Evolutionary conservation across 2,797 vertebrate species (phyloP).

Genomic region (Uromys caudimaculatus): DNA sequence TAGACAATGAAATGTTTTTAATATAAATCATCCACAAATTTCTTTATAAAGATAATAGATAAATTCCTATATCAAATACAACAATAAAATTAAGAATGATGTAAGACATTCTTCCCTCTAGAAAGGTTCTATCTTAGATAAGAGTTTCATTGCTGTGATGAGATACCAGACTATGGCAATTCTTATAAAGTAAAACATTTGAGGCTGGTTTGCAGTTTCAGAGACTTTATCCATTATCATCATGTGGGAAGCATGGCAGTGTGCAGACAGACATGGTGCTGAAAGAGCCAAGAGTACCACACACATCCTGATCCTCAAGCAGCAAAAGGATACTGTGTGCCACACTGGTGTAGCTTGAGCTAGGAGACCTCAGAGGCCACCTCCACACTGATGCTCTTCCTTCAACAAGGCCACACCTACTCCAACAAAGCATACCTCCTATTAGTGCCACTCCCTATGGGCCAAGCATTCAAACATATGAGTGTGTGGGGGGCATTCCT

Average conservation of each 20-base stretch:
- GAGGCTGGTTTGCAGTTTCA: background rate
- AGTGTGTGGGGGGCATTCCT: background rate
- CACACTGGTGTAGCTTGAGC: background rate
- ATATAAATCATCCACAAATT: background rate
- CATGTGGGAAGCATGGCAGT: background rate
- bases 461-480: background rate
- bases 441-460: background rate
- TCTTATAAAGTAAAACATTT: background rate
- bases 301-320: background rate
- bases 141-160: background rate
- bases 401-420: background rate
- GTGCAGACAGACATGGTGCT: background rate
- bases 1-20: constrained; percentile 33
- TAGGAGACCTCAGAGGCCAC: background rate
- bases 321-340: background rate
- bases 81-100: constrained; percentile 46
- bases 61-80: constrained; percentile 50
- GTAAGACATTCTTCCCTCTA: constrained; percentile 47
- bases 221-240: background rate
- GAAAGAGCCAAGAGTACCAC: background rate
- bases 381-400: background rate
- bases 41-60: constrained; percentile 24
- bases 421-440: background rate
- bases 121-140: background rate
- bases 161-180: background rate